A percentile compares a stretch with the other conserved stretches of the same genome.
phyloP scores from a whole-genome alignment of 2,888 invertebrate species.

The Hirtodrosophila duncani region DNA sequence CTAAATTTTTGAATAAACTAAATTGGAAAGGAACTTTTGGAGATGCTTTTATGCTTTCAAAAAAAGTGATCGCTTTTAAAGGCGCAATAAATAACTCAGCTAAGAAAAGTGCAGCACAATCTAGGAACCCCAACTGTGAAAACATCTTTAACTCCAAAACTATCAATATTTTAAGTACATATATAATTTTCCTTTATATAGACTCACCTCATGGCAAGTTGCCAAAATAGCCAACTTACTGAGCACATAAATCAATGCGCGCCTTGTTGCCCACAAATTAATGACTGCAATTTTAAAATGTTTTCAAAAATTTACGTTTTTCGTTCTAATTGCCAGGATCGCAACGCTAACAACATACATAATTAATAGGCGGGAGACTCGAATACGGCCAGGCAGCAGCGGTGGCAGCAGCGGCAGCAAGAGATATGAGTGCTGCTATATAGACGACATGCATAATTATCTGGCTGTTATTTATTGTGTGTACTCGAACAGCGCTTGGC shows the following conservation, averaged over 20 bases:
- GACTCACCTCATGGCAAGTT: slow-evolving; percentile 57
- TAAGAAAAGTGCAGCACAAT: too few relatives aligned
- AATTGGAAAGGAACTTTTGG: too few relatives aligned
- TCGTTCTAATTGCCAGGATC: slow-evolving; percentile 24
- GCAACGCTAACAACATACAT: slow-evolving; percentile 21
- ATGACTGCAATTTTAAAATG: slow-evolving; percentile 47
- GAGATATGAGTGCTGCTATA: slow-evolving; percentile 17
- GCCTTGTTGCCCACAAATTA: slow-evolving; percentile 44
- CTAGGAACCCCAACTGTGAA: too few relatives aligned
- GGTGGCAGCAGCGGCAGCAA: slow-evolving; percentile 17
- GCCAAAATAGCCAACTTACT: slow-evolving; percentile 10
- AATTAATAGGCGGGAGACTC: too few relatives aligned
- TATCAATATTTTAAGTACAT: too few relatives aligned
- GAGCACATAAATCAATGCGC: slow-evolving; percentile 56
- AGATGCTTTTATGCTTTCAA: too few relatives aligned
- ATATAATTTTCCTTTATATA: too few relatives aligned
- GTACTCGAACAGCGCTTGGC: slow-evolving; percentile 16
- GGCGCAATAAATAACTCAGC: too few relatives aligned
- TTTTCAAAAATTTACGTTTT: slow-evolving; percentile 15
- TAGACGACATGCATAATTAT: slow-evolving; percentile 57
- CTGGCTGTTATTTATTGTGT: slow-evolving; percentile 58
- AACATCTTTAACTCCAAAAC: too few relatives aligned
- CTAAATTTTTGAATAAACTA: too few relatives aligned
- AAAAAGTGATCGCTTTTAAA: too few relatives aligned
- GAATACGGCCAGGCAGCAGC: too few relatives aligned